Percentiles rank a stretch among this genome's conserved stretches.
phyloP scores from a whole-genome alignment of 1,140 invertebrate species.

The Dendroctonus valens region DNA sequence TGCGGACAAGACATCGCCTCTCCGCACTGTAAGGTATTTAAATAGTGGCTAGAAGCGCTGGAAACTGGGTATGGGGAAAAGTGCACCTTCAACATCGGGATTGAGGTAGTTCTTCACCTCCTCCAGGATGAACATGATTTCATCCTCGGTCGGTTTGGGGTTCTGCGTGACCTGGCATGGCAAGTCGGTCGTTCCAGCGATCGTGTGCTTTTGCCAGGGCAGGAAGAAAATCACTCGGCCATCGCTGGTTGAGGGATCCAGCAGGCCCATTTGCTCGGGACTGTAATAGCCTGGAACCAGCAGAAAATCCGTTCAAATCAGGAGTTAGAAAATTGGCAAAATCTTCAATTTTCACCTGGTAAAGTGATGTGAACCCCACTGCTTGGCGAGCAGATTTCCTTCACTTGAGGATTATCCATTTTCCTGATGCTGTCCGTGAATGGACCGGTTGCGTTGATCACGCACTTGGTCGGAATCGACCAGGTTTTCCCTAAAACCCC shows the following conservation, averaged over 20 bases:
- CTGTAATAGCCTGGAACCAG: conserved; percentile 57
- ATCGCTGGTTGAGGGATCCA: conserved; percentile 97
- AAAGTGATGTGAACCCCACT: conserved; percentile 98
- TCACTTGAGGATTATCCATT: conserved; percentile 85
- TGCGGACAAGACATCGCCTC: conserved; percentile 96
- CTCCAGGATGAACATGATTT: conserved; percentile 96
- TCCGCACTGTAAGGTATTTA: conserved; percentile 64
- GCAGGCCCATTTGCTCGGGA: conserved; percentile 95
- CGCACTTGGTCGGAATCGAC: conserved; percentile 87
- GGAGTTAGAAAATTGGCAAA: not conserved
- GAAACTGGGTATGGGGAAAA: not conserved
- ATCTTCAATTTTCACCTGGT: conserved; percentile 66
- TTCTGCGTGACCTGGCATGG: conserved; percentile 91
- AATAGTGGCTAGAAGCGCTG: not conserved
- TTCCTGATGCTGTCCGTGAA: conserved; percentile 94
- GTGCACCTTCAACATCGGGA: conserved; percentile 85
- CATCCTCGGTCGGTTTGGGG: conserved; percentile 93
- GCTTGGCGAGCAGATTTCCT: conserved; percentile 91
- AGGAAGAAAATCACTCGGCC: conserved; percentile 98
- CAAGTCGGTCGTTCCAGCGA: conserved; percentile 96
- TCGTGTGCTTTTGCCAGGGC: conserved; percentile 94
- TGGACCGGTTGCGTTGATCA: conserved; percentile 98
- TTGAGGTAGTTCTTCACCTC: conserved; percentile 98
- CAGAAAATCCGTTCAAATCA: not conserved
- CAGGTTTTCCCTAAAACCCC: conserved; percentile 67